phyloP scores from a whole-genome alignment of 1,140 invertebrate genomes.

The Platyscapa corneri region DNA sequence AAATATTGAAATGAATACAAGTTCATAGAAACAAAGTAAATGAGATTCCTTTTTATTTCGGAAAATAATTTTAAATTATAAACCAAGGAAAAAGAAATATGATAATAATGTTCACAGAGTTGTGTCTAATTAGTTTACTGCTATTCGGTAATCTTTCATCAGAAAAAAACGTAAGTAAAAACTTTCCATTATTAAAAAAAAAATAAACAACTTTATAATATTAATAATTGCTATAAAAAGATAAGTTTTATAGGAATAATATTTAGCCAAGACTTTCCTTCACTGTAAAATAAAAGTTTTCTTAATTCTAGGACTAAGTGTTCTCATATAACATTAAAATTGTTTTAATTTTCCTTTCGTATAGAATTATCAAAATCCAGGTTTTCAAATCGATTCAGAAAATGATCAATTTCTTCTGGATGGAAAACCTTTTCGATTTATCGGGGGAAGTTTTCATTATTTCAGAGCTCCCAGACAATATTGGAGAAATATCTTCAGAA shows the following conservation, averaged over 20 bases:
- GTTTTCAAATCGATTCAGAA: constrained; percentile 81
- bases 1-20: neutral
- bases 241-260: too few species aligned
- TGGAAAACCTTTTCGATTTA: constrained; percentile 87
- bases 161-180: constrained; percentile 17
- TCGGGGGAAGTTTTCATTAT: constrained; percentile 94
- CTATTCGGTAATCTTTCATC: neutral
- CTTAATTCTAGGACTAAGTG: too few species aligned
- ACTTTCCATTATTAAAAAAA: neutral
- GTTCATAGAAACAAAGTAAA: neutral
- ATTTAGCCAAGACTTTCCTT: too few species aligned
- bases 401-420: constrained; percentile 88
- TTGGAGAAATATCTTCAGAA: constrained; percentile 89
- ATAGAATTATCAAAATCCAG: constrained; percentile 9
- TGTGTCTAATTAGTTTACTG: constrained; percentile 7
- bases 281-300: too few species aligned
- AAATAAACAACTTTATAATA: too few species aligned
- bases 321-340: too few species aligned
- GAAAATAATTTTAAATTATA: neutral
- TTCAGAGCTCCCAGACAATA: constrained; percentile 87
- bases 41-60: neutral
- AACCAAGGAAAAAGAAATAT: neutral
- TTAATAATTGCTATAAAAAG: too few species aligned
- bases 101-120: neutral
- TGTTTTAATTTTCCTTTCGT: neutral